Evolutionary conservation across 2,888 invertebrate genomes (phyloP), one percentile per base, ranked within the genome.

Genomic region (Petrolisthes cinctipes): DNA sequence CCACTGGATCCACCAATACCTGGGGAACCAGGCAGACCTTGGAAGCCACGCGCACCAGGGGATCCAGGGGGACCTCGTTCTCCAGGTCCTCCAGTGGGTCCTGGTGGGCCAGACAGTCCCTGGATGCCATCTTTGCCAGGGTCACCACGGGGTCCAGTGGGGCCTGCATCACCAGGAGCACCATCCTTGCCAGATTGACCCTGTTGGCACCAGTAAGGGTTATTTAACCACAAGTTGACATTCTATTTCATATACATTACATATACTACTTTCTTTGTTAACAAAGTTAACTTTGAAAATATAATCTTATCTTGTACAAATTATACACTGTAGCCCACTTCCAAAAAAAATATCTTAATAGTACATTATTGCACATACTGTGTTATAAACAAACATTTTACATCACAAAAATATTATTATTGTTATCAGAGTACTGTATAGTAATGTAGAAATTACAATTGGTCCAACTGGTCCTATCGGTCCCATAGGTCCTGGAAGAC

Each of bases 131-230:
- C 92, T 92, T 96, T 95, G 4, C 97, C 96, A 68, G 95, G 94
- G 92, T 96, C 96, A 68, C 97, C 97, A 92, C 96, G 95, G 6
- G 96, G 96, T 11, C 97, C 97, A 66, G 94, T 94, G 0, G 95
- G 94, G 20, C 97, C 97, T 92, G 95, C 95, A 1, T 94, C 94
- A 11, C 97, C 97, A 37, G 95, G 94, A 89, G 94, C 94, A 17
- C 97, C 97, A 92, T 96, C 95, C 94, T 95, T 96, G 54, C 97
- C 97, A 71, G 95, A 92, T 92, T 96, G 96, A 51, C 97, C 97
- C 92, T 92, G 92, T 75, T 23, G 83, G 66, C 6, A 71, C 71
- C 14, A 71, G 14, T n/a, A 71, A n/a, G 71, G 6, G 37, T 37
- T 37, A 37, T 37, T 37, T 37, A 37, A 37, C 37, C 37, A 37